These are phyloP conservation scores for Triplophysa siluroides DNA, from an alignment of 2,113 vertebrate species.

Conservation along the genomic window DNA sequence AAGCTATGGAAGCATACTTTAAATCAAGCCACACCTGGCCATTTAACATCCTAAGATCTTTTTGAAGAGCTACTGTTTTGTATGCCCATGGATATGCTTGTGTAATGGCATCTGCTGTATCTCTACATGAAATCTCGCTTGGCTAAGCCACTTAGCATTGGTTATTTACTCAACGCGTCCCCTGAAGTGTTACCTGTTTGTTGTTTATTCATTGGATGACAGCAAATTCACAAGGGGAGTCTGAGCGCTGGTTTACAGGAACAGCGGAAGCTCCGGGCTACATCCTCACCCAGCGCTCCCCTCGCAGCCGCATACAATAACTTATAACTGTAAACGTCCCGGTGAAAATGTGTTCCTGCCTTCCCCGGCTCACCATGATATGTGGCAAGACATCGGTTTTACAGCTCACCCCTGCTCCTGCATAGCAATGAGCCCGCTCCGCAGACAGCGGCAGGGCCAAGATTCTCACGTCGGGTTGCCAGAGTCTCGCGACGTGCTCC, in stretches of 20 bases:
- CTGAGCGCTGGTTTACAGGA: conserved; percentile 14
- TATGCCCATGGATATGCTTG: not conserved
- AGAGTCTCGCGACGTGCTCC: conserved; percentile 19
- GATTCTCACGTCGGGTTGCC: conserved; percentile 20
- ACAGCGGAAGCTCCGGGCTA: conserved; percentile 19
- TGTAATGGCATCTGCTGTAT: conserved; percentile 2
- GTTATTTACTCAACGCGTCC: conserved; percentile 7
- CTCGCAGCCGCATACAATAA: conserved; percentile 27
- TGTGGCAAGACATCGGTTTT: conserved; percentile 64
- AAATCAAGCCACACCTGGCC: conserved; percentile 10
- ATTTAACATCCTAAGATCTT: not conserved
- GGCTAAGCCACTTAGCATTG: conserved; percentile 15
- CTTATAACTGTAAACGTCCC: conserved; percentile 40
- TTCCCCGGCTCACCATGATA: conserved; percentile 59
- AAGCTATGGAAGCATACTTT: not conserved
- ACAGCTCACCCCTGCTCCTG: conserved; percentile 55
- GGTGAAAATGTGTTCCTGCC: conserved; percentile 54
- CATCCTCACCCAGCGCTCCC: conserved; percentile 24
- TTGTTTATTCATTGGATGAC: conserved; percentile 31
- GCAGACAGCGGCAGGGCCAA: conserved; percentile 3
- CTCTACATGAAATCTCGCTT: conserved; percentile 4
- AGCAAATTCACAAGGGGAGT: not conserved
- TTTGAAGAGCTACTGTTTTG: not conserved
- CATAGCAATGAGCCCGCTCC: conserved; percentile 65
- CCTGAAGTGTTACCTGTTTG: conserved; percentile 14